Conservation (phyloP, 23 tunicate genomes). For the Styela plicata region DNA sequence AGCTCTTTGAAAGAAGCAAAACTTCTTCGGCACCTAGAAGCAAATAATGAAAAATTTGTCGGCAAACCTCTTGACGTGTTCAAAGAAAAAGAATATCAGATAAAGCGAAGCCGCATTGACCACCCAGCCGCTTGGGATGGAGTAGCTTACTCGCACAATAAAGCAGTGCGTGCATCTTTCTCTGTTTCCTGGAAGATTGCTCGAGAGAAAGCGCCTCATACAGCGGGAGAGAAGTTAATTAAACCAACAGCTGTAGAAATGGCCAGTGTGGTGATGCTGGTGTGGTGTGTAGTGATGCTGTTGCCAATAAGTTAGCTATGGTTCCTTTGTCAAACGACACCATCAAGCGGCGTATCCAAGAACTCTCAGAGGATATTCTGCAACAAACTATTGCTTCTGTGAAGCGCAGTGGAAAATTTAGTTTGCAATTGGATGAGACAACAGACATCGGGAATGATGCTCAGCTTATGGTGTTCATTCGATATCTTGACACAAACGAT, state of each 20-base stretch:
- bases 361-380: slow-evolving; percentile 33
- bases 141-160: too few species aligned
- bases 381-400: background rate
- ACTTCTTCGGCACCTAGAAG: too few species aligned
- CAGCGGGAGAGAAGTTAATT: slow-evolving; percentile 10
- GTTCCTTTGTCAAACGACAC: slow-evolving; percentile 13
- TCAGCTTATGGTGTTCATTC: slow-evolving; percentile 18
- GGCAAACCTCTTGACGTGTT: too few species aligned
- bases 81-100: too few species aligned
- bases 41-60: too few species aligned
- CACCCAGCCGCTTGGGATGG: too few species aligned
- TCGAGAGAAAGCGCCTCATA: background rate
- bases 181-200: background rate
- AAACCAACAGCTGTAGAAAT: too few species aligned
- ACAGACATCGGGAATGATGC: slow-evolving; percentile 43
- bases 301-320: too few species aligned
- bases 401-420: slow-evolving; percentile 26
- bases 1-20: too few species aligned
- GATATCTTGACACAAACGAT: slow-evolving; percentile 9
- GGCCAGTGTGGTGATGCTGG: too few species aligned
- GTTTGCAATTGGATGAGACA: slow-evolving; percentile 36
- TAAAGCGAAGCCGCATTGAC: too few species aligned
- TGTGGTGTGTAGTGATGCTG: too few species aligned
- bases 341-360: background rate
- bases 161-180: background rate